Evolutionary conservation across 1,140 invertebrate species (phyloP).

Genomic region (Bombus waltoni): DNA sequence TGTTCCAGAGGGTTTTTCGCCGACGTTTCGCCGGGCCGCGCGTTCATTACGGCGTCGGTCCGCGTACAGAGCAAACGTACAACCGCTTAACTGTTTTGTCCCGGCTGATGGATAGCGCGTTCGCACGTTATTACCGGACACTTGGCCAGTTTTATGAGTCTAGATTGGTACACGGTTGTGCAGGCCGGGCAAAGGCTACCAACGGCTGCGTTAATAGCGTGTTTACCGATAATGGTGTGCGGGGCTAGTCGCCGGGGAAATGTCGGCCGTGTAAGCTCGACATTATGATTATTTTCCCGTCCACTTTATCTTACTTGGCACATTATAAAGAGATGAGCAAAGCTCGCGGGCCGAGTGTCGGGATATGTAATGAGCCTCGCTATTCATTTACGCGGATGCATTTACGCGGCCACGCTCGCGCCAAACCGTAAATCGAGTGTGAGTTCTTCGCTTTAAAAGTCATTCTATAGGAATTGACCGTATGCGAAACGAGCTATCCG

Average conservation of each 20-base stretch:
- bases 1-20: constrained; percentile 54
- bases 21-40: constrained; percentile 47
- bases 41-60: constrained; percentile 61
- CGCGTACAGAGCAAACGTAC: constrained; percentile 44
- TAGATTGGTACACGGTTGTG: constrained; percentile 71
- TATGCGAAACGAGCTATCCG: background rate
- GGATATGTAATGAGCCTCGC: constrained; percentile 43
- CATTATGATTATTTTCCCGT: constrained; percentile 51
- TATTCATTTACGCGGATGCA: constrained; percentile 6
- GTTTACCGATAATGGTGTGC: constrained; percentile 65
- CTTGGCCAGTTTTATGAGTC: constrained; percentile 73
- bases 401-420: background rate
- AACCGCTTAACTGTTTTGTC: constrained; percentile 77
- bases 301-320: constrained; percentile 10
- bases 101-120: constrained; percentile 76
- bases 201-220: constrained; percentile 58
- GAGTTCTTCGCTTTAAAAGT: background rate
- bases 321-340: background rate
- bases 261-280: constrained; percentile 27
- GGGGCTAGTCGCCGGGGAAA: constrained; percentile 31
- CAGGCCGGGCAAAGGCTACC: constrained; percentile 15
- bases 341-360: constrained; percentile 15
- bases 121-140: constrained; percentile 77
- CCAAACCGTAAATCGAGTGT: background rate
- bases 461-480: background rate